Base-by-base conservation (phyloP, 2,888 invertebrate genomes). In the Belgica antarctica region DNA sequence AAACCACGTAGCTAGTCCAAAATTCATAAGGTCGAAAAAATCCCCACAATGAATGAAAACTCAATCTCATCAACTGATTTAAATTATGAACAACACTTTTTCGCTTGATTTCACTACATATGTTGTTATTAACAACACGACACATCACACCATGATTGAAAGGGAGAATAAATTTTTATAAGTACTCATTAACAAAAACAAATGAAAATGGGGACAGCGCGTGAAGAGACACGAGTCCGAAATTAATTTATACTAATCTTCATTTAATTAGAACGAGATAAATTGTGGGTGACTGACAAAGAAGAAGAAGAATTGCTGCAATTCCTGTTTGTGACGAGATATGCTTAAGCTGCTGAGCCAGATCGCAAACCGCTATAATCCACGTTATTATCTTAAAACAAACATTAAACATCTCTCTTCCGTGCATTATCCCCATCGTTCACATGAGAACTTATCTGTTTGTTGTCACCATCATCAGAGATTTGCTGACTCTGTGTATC, bases 241-340 rank as follows among this genome's bases (percentile, higher is more conserved):
- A 46, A 46, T 46, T 46, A 17, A 46, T 46, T 46, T 46, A 46
- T 46, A 12, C 46, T 46, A 46, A 46, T 46, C 46, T 46, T 4
- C 17, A 46, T 46, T 46, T 46, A 46, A 46, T 46, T 46, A 46
- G 15, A 46, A 46, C 17, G 46, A 12, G 46, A 12, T 12, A 31
- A 31, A 31, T 8, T 31, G 46, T 7, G 7, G 46, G 46, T n/a
- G 8, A n/a, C n/a, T n/a, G n/a, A n/a, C n/a, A n/a, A n/a, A 46
- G 46, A 46, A 7, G 46, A 12, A 7, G 4, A 4, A 46, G 15
- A 46, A 46, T 46, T 46, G 12, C 5, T 7, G 46, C 12, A 46
- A 5, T n/a, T 12, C 5, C 15, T 46, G 5, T 12, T 46, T 46
- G 12, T 7, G 46, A 7, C n/a, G 12, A 46, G 46, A 7, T 46